Conservation (phyloP, 2,113 vertebrate genomes). For the Ctenodactylus gundi region DNA sequence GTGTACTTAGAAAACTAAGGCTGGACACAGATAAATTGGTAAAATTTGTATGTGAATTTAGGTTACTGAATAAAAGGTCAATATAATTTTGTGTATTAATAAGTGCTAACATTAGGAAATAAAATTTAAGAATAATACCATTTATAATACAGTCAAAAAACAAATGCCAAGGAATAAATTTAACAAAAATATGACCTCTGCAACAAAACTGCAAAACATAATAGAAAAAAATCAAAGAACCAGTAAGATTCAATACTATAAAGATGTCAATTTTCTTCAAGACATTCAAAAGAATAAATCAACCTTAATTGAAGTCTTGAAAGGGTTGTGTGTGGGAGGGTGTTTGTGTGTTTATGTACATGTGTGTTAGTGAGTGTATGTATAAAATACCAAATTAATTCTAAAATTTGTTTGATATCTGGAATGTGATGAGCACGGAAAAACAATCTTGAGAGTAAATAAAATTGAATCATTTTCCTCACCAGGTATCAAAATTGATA, state of each 20-base stretch:
- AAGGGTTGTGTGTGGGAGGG: neutral
- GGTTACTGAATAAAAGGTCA: neutral
- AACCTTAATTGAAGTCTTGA: neutral
- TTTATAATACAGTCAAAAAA: neutral
- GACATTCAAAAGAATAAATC: neutral
- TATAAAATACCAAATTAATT: neutral
- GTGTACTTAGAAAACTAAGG: neutral
- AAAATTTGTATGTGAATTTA: constrained; percentile 10
- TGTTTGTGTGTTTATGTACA: too few species aligned
- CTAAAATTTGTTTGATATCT: neutral
- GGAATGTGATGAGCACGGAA: neutral
- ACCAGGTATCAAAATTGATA: neutral
- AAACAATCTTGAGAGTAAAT: neutral
- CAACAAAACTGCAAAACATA: constrained; percentile 1
- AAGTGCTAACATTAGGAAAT: constrained; percentile 5
- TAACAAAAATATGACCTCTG: neutral
- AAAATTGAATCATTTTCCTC: neutral
- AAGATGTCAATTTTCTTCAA: neutral
- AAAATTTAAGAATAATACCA: neutral
- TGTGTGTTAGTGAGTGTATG: too few species aligned
- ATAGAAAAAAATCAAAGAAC: neutral
- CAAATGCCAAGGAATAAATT: neutral
- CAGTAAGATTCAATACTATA: neutral
- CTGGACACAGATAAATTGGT: neutral
- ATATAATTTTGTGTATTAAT: neutral